Percentiles rank a stretch among this genome's conserved stretches.
phyloP scores from a whole-genome alignment of 2,888 invertebrate genomes.

The Cosmorhoe ocellata region DNA sequence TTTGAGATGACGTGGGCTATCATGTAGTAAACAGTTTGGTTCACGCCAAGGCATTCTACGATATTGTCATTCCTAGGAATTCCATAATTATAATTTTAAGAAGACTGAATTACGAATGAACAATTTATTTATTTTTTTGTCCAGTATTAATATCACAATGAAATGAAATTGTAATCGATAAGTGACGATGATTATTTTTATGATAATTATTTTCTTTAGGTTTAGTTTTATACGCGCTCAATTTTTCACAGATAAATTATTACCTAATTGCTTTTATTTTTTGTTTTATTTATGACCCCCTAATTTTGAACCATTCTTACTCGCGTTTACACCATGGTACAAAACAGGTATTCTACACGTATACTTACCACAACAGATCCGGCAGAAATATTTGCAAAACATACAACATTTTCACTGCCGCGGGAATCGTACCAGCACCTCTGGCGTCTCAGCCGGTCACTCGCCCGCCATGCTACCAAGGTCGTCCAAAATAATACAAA shows the following conservation, averaged over 20 bases:
- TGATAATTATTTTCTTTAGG: constrained; percentile 55
- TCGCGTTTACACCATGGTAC: no score
- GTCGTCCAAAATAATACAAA: not conserved
- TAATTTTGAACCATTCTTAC: no score
- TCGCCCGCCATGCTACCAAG: no score
- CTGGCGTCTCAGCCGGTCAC: no score
- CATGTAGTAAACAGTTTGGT: no score
- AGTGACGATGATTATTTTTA: constrained; percentile 43
- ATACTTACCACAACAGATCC: no score
- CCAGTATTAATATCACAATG: constrained; percentile 39
- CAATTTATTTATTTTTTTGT: constrained; percentile 30
- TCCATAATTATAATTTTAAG: constrained; percentile 34
- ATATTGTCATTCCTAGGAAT: constrained; percentile 30
- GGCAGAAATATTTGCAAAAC: no score
- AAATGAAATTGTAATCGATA: constrained; percentile 38
- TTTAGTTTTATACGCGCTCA: constrained; percentile 74
- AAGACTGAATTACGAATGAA: constrained; percentile 37
- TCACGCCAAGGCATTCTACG: no score
- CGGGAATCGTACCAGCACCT: no score
- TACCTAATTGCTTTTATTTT: constrained; percentile 71
- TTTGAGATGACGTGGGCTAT: no score
- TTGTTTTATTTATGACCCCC: constrained; percentile 21
- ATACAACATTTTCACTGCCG: no score
- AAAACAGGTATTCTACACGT: no score
- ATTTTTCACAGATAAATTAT: constrained; percentile 75